These are phyloP conservation scores for Pedetes capensis DNA, from an alignment of 2,113 vertebrate genomes.

Conservation along the genomic window DNA sequence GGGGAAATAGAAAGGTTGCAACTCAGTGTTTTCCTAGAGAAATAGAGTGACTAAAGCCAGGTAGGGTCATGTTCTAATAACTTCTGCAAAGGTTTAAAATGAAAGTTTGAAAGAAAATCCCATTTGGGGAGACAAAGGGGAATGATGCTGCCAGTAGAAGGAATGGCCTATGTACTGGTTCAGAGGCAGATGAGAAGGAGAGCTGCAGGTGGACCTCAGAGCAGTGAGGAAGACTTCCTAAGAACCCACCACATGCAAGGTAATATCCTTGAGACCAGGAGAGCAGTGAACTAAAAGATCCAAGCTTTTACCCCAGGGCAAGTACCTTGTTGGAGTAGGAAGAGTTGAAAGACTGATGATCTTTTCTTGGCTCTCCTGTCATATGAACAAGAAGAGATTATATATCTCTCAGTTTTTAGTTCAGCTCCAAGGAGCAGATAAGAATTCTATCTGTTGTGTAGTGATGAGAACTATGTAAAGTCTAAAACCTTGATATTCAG, in stretches of 20 bases:
- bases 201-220: rapidly evolving
- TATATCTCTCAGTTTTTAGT: background rate
- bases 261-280: background rate
- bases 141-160: background rate
- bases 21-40: conserved; percentile 28
- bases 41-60: background rate
- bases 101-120: background rate
- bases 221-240: too few species aligned
- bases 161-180: background rate
- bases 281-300: background rate
- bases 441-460: background rate
- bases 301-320: background rate
- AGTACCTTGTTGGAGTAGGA: background rate
- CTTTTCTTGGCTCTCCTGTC: background rate
- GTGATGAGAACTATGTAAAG: background rate
- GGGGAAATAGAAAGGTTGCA: background rate
- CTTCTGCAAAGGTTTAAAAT: background rate
- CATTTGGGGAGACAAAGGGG: background rate
- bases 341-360: background rate
- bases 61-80: background rate
- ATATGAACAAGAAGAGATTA: background rate
- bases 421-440: background rate
- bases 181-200: background rate
- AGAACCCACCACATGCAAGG: rapidly evolving
- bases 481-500: background rate